Evolutionary conservation across 1,140 invertebrate species (phyloP), one percentile per base, ranked within the genome.

Genomic region (Glomeris maerens): DNA sequence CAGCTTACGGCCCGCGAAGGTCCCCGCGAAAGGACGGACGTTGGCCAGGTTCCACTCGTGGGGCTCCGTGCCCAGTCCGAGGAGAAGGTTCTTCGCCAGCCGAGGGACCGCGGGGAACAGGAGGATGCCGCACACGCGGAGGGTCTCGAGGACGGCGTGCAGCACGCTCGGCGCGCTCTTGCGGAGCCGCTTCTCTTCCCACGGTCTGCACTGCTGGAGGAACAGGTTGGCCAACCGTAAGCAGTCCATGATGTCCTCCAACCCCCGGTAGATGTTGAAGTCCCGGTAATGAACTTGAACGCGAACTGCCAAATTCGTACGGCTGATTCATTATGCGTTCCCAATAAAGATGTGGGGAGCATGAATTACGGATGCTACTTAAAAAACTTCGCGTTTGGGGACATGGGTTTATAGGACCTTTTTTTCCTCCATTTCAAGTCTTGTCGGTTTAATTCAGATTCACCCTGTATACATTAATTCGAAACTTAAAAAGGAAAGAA

Each of bases 101-200:
- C 71, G 70, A 10, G 94, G 94, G 45, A 91, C 74, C 26, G 97
- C 76, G 1, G 94, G 93, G 58, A 81, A 78, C 21, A 95, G 66
- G 21, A 87, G 72, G 50, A 94, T 78, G 22, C 75, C 78, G 57
- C 76, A 75, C 25, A 89, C 75, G 60, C 89, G 74, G 21, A 89
- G 64, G 1, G 79, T 79, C 71, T 97, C 92, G 63, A 96, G 70
- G 39, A 81, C 78, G 14, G 96, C 61, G 60, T 84, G 80, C 48
- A 96, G 71, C 17, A 93, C 73, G 20, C 75, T 75, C 53, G 82
- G 71, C 7, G 95, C 64, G 57, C 60, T 53, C 7, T 56, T 47
- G n/a, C 60, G 39, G 7, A 59, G 27, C 56, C 81, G 79, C n/a
- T 70, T 74, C 41, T 97, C 70, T 55, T 79, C 72, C 94, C 94